Evolutionary conservation across 2,113 vertebrate genomes (phyloP).

Genomic region (Pelecanoides urinatrix): DNA sequence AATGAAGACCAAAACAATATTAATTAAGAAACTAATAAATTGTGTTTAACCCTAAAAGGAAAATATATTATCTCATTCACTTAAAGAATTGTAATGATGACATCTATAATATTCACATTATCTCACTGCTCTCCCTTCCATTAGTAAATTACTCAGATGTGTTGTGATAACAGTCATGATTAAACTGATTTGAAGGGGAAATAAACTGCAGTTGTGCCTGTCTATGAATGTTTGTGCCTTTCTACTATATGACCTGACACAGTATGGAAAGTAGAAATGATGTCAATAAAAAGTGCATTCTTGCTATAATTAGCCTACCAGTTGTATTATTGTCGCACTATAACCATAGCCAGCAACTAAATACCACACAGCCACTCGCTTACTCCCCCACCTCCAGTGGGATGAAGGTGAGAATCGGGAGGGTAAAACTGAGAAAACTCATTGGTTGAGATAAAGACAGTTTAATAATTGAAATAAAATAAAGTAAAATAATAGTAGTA

Average conservation of each 20-base stretch:
- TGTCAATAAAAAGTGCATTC: neutral
- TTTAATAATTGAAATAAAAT: too few species aligned
- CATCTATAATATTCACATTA: neutral
- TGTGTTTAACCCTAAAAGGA: neutral
- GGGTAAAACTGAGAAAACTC: too few species aligned
- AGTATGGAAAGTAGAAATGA: neutral
- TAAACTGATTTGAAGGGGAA: neutral
- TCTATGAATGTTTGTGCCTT: neutral
- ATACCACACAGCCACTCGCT: too few species aligned
- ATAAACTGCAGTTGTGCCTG: neutral
- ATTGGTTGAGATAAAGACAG: too few species aligned
- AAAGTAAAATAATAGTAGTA: too few species aligned
- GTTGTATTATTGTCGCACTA: neutral
- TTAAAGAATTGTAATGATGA: neutral
- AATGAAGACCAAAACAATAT: neutral
- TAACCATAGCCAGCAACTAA: too few species aligned
- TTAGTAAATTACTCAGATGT: neutral
- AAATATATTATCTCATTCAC: neutral
- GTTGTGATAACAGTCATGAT: neutral
- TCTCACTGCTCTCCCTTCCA: neutral
- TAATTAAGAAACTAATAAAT: neutral
- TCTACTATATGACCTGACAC: neutral
- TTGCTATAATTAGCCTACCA: neutral
- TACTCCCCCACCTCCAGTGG: too few species aligned
- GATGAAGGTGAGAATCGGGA: too few species aligned